Evolutionary conservation across 2,797 vertebrate genomes (phyloP).

Genomic region (Nannoperca obscura): DNA sequence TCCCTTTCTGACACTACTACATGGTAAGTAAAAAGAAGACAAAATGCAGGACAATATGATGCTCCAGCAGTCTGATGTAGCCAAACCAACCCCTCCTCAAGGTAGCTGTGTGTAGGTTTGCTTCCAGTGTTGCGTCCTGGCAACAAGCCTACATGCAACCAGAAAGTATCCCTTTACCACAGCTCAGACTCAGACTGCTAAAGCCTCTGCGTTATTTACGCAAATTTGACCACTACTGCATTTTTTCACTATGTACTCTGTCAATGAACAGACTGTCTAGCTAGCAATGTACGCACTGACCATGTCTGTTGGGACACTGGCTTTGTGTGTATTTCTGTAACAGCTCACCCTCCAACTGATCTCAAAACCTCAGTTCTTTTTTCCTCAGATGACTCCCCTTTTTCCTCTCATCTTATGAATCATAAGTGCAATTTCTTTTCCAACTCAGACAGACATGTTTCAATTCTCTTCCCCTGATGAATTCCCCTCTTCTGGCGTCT

Average conservation of each 20-base stretch:
- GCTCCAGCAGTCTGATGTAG: neutral
- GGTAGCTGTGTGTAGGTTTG: too few relatives aligned
- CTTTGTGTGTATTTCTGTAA: neutral
- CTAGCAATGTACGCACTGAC: neutral
- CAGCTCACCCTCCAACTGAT: neutral
- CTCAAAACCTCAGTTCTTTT: neutral
- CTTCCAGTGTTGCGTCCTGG: neutral
- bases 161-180: neutral
- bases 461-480: neutral
- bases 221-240: neutral
- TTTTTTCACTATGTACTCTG: neutral
- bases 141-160: neutral
- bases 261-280: neutral
- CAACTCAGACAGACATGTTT: neutral
- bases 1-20: neutral
- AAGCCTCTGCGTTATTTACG: neutral
- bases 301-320: neutral
- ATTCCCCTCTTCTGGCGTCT: neutral
- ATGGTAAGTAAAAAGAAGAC: neutral
- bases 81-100: neutral
- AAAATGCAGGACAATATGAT: constrained; percentile 5
- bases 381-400: neutral
- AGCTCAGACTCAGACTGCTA: neutral
- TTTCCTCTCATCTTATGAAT: neutral
- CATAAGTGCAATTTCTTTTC: neutral